Evolutionary conservation across 2,797 vertebrate species (phyloP).

Genomic region (Amphiprion clarkii): DNA sequence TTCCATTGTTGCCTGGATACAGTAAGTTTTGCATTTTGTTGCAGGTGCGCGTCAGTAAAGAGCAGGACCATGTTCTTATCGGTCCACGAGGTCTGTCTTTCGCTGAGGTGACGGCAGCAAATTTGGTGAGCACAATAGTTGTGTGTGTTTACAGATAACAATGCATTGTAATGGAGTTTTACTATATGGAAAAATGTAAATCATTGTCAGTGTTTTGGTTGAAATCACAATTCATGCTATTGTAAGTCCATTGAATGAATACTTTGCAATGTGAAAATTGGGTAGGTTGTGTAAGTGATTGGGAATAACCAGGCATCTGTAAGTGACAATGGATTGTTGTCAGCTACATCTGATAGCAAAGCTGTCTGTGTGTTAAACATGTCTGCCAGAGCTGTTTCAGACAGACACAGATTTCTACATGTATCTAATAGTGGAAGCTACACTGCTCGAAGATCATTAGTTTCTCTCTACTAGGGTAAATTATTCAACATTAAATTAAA

Average conservation of each 20-base stretch:
- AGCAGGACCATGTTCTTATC: conserved; percentile 96
- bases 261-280: background rate
- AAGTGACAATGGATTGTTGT: background rate
- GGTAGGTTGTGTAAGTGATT: background rate
- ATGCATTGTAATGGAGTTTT: background rate
- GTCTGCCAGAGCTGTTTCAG: background rate
- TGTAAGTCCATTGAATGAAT: background rate
- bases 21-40: background rate
- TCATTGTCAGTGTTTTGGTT: background rate
- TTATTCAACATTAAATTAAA: background rate
- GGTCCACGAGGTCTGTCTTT: conserved; percentile 95
- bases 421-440: background rate
- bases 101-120: conserved; percentile 94
- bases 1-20: background rate
- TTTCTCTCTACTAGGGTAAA: background rate
- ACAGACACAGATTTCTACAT: background rate
- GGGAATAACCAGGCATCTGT: background rate
- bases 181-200: background rate
- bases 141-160: conserved; percentile 14
- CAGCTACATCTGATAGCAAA: conserved; percentile 5
- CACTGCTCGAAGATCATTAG: background rate
- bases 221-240: background rate
- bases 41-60: conserved; percentile 95
- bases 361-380: background rate
- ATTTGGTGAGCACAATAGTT: conserved; percentile 87